phyloP scores from a whole-genome alignment of 2,797 vertebrate species.

The Sciurus vulgaris region DNA sequence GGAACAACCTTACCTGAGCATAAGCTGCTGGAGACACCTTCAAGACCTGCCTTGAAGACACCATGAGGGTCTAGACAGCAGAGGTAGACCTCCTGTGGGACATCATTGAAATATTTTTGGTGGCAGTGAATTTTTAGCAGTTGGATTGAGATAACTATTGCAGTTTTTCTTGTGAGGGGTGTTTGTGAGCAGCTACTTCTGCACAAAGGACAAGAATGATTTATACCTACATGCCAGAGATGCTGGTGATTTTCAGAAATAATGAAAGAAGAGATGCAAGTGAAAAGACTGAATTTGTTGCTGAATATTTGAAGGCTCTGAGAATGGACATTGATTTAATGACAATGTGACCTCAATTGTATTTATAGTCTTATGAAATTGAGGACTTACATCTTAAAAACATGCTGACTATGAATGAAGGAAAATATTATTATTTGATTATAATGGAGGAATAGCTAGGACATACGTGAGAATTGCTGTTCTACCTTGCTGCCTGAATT shows the following conservation, averaged over 20 bases:
- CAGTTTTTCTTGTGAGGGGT: background rate
- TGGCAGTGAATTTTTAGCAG: background rate
- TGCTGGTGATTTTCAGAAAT: conserved; percentile 9
- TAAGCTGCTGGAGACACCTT: background rate
- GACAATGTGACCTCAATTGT: background rate
- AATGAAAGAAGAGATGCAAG: background rate
- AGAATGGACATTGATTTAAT: conserved; percentile 53
- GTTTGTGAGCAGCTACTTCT: conserved; percentile 12
- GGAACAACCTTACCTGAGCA: background rate
- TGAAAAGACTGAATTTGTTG: conserved; percentile 38
- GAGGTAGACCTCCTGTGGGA: background rate
- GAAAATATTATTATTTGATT: conserved; percentile 38
- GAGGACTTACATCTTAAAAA: background rate
- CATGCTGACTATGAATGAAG: conserved; percentile 18
- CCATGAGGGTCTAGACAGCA: background rate
- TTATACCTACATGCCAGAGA: background rate
- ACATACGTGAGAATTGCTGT: conserved; percentile 35
- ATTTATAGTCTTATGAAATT: conserved; percentile 19
- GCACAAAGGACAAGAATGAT: background rate
- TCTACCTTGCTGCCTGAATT: background rate
- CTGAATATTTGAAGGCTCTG: conserved; percentile 16
- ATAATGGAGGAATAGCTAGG: conserved; percentile 18
- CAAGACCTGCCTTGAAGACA: background rate
- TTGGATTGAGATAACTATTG: background rate
- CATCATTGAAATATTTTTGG: background rate